Base-by-base conservation (phyloP, 2,113 vertebrate species). In the Rhabdornis inornatus region DNA sequence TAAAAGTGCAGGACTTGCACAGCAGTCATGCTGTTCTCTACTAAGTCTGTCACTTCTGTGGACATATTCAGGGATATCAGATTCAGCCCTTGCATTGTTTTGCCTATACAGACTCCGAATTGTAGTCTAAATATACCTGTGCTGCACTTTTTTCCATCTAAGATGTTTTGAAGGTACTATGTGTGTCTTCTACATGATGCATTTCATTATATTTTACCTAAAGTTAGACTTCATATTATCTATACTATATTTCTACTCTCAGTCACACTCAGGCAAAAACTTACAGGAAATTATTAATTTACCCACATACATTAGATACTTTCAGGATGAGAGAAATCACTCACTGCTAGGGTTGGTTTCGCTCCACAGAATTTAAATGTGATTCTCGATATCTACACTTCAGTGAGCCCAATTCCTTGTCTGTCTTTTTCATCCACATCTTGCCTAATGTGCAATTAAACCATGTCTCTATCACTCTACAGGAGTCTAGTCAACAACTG, bases 401-500 rank as follows among this genome's bases (percentile, higher is more conserved):
- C 20, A n/a, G 8, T n/a, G 28, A 83, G 49, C 61, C 33, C 61
- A 5, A 5, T 79, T 92, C 82, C 78, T 47, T 11, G 14, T 78
- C 56, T 84, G 68, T 55, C 61, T 91, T 90, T 81, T 78, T 61
- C 49, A 95, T 57, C 74, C 61, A 69, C n/a, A 65, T 49, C 65
- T 90, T 3, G 2, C 44, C 19, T 75, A 56, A 93, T 72, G 44
- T 69, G 70, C 90, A 94, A 64, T 94, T 94, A 89, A 92, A 85
- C 49, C 0, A 0, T 52, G 77, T 39, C 79, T 94, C 89, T 86
- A 61, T 92, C 71, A 92, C 85, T 74, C 75, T 83, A 65, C 37
- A 77, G 85, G 75, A 93, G 39, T 85, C 61, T 72, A 94, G 82
- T 92, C 88, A 88, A 85, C 70, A 93, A 85, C n/a, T 88, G 94